These are phyloP conservation scores for Branchipolynoe longqiensis DNA, from an alignment of 2,888 invertebrate genomes.

Conservation along the genomic window DNA sequence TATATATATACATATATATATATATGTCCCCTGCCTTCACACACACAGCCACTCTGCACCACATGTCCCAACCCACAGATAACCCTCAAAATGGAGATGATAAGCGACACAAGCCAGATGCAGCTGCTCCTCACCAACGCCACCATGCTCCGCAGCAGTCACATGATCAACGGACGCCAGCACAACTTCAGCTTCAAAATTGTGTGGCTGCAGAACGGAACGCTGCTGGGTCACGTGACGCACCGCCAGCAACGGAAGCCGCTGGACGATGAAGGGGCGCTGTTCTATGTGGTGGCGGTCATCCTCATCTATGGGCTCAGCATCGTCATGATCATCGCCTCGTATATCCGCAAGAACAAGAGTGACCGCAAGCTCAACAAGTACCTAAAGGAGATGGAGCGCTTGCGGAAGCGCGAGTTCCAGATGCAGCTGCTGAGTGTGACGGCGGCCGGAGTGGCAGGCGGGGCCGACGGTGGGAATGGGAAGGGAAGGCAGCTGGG, in stretches of 20 bases:
- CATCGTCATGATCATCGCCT: slow-evolving; percentile 81
- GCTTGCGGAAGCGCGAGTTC: slow-evolving; percentile 66
- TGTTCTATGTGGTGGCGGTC: slow-evolving; percentile 80
- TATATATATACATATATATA: no score
- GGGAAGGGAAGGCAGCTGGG: no score
- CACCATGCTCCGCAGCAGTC: not conserved
- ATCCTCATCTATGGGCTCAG: slow-evolving; percentile 80
- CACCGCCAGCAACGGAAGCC: slow-evolving; percentile 19
- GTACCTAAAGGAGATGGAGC: slow-evolving; percentile 75
- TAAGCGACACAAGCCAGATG: not conserved
- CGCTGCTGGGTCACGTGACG: slow-evolving; percentile 62
- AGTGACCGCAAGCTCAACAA: slow-evolving; percentile 78
- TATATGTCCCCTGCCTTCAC: no score
- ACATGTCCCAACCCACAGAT: no score
- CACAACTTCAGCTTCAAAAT: slow-evolving; percentile 62
- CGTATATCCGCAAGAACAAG: slow-evolving; percentile 80
- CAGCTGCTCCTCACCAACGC: not conserved
- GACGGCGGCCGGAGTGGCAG: slow-evolving; percentile 54
- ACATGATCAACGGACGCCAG: slow-evolving; percentile 2
- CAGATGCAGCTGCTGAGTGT: slow-evolving; percentile 65
- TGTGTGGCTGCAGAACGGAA: slow-evolving; percentile 60
- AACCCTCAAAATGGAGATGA: not conserved
- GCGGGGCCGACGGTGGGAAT: no score
- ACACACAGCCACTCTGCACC: no score
- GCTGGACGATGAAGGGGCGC: slow-evolving; percentile 77